phyloP scores from a whole-genome alignment of 2,797 vertebrate species.

The Basileuterus tristriatus region DNA sequence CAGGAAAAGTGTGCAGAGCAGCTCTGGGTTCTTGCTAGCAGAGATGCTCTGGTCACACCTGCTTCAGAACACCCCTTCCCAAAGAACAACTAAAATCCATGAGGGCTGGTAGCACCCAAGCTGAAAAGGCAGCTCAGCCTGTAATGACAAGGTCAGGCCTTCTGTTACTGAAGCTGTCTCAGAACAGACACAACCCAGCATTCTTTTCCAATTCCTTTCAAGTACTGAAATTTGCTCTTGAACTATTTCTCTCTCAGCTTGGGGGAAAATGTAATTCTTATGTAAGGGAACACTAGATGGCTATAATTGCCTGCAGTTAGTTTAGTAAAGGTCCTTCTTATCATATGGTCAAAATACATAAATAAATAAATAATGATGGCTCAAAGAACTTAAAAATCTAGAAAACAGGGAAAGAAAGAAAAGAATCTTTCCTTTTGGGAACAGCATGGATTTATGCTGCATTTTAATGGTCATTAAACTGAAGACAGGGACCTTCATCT shows the following conservation, averaged over 20 bases:
- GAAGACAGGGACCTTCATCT: background rate
- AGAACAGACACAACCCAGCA: background rate
- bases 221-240: background rate
- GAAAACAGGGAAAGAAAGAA: background rate
- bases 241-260: background rate
- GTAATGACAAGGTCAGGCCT: background rate
- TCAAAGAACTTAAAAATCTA: background rate
- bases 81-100: background rate
- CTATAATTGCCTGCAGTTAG: background rate
- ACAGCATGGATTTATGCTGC: background rate
- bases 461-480: background rate
- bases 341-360: background rate
- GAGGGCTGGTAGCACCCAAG: background rate
- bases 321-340: background rate
- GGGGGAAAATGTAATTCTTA: background rate
- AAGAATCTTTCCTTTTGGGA: background rate
- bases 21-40: background rate
- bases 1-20: background rate
- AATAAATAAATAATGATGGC: background rate
- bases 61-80: background rate
- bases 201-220: background rate
- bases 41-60: background rate
- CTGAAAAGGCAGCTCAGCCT: accelerated
- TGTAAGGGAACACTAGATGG: background rate
- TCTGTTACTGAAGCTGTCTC: accelerated